Conservation (phyloP, 2,113 vertebrate genomes). For the Salvelinus alpinus region DNA sequence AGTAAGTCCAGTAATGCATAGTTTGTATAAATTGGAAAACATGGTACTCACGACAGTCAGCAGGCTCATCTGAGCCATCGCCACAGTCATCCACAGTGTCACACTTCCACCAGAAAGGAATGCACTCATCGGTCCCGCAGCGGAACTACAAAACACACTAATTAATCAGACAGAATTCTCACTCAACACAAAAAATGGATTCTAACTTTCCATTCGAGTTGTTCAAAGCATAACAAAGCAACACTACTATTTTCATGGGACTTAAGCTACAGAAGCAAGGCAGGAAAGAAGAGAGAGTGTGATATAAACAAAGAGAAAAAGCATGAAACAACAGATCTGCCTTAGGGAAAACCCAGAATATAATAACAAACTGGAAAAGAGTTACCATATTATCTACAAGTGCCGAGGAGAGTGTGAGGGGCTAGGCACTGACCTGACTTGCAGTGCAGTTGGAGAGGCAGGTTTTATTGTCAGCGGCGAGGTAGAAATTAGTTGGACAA, state of each 20-base stretch:
- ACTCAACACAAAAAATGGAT: conserved; percentile 3
- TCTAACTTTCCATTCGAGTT: conserved; percentile 2
- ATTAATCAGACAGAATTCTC: not conserved
- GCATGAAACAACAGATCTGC: conserved; percentile 22
- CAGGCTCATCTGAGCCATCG: conserved; percentile 93
- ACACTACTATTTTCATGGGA: not conserved
- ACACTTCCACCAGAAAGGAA: conserved; percentile 99
- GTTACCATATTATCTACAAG: not conserved
- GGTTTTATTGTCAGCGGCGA: conserved; percentile 90
- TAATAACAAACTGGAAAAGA: conserved; percentile 1
- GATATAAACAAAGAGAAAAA: not conserved
- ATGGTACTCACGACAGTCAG: conserved; percentile 89
- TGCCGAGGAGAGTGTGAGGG: not conserved
- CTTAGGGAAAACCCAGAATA: conserved; percentile 27
- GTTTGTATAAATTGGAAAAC: too few relatives aligned
- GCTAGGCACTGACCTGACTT: conserved; percentile 82
- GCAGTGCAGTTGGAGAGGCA: conserved; percentile 98
- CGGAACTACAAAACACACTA: conserved; percentile 80
- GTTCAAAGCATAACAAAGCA: not conserved
- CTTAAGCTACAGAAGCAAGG: too few relatives aligned
- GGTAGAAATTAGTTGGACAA: conserved; percentile 97
- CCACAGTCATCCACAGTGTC: conserved; percentile 98
- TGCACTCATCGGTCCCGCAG: conserved; percentile 96
- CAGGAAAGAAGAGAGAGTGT: not conserved
- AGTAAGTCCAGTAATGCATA: too few relatives aligned